Base-by-base conservation (phyloP, 2,888 invertebrate species). In the Litoditis marina region DNA sequence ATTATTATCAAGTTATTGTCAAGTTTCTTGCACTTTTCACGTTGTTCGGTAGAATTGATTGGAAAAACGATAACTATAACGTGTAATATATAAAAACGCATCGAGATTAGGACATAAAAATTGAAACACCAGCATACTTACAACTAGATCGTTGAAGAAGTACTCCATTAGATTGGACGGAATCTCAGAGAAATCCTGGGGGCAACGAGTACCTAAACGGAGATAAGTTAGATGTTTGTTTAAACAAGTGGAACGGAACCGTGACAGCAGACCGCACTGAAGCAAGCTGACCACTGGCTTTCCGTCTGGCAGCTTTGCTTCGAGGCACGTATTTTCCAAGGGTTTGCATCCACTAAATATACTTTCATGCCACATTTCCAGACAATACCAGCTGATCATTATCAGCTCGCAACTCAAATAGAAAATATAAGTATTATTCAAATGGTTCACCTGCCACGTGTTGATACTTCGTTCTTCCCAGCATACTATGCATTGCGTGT, bases 131-230 rank as follows among this genome's bases (percentile, higher is more conserved):
- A n/a, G n/a, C n/a, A n/a, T 31, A 25, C 13, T 63, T 25, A 80
- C 80, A 22, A 54, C 61, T 7, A 75, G 55, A 85, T 94, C 92
- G 59, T 89, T 88, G 11, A 93, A 91, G 87, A 96, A 98, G 85
- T 92, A 92, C 86, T 98, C 98, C 94, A 96, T 94, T 22, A 98
- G 87, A 65, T 95, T 90, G n/a, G 94, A 94, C 7, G 98, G 98
- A 46, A 98, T 81, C 87, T 99, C 98, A 1, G 98, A 96, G 83
- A 98, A 91, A 86, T 99, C 98, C 4, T 96, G 95, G 71, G 92
- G 89, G 83, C 95, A 96, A 61, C 98, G 87, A 0, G 98, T 99
- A 65, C 96, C 95, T 85, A 64, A 49, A 68, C 58, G 32, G 11
- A 47, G 19, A 1, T 1, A 19, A 47, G 19, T 47, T n/a, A 47